A percentile compares a stretch with the other conserved stretches of the same genome.
These are phyloP conservation scores for Acrossocheilus wenchowensis DNA, from an alignment of 2,797 vertebrate genomes.

Conservation along the genomic window DNA sequence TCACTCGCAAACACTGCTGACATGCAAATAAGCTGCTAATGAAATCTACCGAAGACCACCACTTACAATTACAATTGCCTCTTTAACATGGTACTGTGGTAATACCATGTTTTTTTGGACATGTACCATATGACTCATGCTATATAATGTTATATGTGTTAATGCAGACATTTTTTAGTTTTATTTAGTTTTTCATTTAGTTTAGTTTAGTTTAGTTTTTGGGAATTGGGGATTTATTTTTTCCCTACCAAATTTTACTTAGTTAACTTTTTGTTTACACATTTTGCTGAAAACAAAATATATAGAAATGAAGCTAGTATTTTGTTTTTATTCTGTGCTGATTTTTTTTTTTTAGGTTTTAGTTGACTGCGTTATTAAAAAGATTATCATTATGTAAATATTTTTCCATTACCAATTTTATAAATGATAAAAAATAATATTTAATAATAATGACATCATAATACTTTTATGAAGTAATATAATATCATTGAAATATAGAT, in stretches of 20 bases:
- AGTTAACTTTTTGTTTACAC: neutral
- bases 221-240: too few species aligned
- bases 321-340: neutral
- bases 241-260: neutral
- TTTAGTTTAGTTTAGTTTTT: neutral
- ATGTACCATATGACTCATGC: neutral
- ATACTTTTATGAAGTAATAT: neutral
- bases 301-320: neutral
- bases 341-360: neutral
- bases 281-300: neutral
- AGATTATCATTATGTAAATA: neutral
- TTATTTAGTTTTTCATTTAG: neutral
- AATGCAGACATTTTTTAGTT: neutral
- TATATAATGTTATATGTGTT: neutral
- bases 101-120: neutral
- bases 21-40: neutral
- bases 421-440: neutral
- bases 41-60: neutral
- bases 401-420: neutral
- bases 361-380: neutral
- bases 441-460: neutral
- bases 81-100: neutral
- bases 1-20: neutral
- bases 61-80: neutral
- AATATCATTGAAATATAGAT: neutral